phyloP scores from a whole-genome alignment of 2,113 vertebrate genomes.

The Coryphaenoides rupestris region DNA sequence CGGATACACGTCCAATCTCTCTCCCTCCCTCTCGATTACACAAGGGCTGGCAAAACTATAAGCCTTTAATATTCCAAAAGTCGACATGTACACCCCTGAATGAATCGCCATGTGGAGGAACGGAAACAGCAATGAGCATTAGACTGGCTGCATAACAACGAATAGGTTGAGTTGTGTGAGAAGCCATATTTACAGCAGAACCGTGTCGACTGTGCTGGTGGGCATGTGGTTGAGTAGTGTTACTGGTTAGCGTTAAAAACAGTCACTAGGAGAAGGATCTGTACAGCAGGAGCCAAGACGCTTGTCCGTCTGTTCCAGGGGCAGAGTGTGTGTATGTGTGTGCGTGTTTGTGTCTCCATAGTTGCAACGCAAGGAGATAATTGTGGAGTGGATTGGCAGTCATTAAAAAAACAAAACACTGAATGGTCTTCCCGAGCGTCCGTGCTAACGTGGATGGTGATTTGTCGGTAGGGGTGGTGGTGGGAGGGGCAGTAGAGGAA shows the following conservation, averaged over 20 bases:
- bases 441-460: not conserved
- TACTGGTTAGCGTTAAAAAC: conserved; percentile 34
- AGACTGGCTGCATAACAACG: conserved; percentile 28
- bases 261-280: conserved; percentile 39
- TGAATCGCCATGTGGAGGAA: conserved; percentile 9
- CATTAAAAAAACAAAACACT: conserved; percentile 35
- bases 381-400: conserved; percentile 20
- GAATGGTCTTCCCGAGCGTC: conserved; percentile 45
- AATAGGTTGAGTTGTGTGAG: not conserved
- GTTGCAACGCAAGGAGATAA: conserved; percentile 33
- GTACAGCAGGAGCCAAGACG: conserved; percentile 27
- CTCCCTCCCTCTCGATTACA: not conserved
- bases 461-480: conserved; percentile 13
- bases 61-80: conserved; percentile 6
- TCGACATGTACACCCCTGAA: conserved; percentile 26
- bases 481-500: conserved; percentile 13
- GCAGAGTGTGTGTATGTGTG: too few relatives aligned
- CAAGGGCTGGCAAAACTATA: not conserved
- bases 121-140: conserved; percentile 15
- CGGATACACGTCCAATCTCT: not conserved
- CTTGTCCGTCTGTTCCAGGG: not conserved
- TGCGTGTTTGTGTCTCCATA: conserved; percentile 16
- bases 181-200: conserved; percentile 34
- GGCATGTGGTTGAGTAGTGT: conserved; percentile 41
- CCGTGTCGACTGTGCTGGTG: conserved; percentile 9